Evolutionary conservation across 2,113 vertebrate species (phyloP).

Genomic region (Pimephales promelas): DNA sequence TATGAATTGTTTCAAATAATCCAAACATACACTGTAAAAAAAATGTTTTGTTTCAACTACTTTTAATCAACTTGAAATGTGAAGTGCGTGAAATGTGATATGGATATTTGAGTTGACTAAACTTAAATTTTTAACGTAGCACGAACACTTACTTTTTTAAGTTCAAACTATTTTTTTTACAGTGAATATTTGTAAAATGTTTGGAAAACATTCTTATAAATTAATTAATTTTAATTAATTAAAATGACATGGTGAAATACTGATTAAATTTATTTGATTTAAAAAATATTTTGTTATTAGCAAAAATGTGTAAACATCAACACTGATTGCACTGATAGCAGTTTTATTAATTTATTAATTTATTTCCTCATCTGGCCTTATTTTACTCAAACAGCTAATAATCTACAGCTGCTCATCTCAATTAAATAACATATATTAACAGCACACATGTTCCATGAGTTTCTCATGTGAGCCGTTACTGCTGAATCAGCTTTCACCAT

Average conservation of each 20-base stretch:
- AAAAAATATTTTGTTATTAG: background rate
- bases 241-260: background rate
- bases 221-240: background rate
- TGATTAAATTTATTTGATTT: background rate
- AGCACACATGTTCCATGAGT: background rate
- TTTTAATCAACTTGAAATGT: no score
- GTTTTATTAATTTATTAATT: background rate
- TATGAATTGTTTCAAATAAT: no score
- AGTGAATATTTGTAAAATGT: background rate
- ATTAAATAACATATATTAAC: conserved; percentile 16
- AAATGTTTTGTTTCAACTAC: no score
- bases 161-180: no score
- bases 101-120: no score
- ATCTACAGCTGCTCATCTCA: background rate
- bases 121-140: no score
- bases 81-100: no score
- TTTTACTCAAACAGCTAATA: background rate
- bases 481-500: conserved; percentile 55
- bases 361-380: background rate
- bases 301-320: background rate
- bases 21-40: no score
- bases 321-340: background rate
- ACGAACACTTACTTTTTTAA: no score
- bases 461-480: conserved; percentile 2
- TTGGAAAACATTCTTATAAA: background rate